Conservation (phyloP, 23 tunicate genomes). For the Phallusia fumigata region DNA sequence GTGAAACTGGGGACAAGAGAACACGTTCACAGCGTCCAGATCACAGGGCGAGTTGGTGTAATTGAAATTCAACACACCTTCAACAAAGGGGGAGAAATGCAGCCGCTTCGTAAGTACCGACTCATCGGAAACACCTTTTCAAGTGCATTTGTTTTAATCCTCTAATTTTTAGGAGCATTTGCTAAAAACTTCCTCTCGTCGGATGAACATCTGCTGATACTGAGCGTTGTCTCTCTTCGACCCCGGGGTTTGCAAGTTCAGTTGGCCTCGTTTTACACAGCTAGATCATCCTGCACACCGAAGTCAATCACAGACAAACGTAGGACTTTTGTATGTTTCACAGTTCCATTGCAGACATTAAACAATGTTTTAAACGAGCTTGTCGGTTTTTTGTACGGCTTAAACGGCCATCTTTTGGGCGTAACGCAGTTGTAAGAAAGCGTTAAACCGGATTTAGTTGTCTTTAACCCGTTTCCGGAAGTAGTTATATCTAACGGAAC, state of each 20-base stretch:
- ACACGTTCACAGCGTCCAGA: background rate
- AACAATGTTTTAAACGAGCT: no score
- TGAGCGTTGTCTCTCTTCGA: conserved; percentile 12
- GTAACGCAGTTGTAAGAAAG: no score
- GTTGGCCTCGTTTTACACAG: conserved; percentile 13
- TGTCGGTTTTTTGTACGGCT: no score
- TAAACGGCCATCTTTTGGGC: no score
- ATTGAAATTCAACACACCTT: conserved; percentile 1
- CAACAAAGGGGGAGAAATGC: background rate
- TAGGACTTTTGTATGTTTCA: background rate
- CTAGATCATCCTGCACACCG: conserved; percentile 28
- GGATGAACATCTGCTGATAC: background rate
- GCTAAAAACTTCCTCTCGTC: conserved; percentile 28
- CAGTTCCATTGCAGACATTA: no score
- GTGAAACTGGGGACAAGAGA: background rate
- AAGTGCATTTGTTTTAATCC: no score
- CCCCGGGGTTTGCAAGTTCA: conserved; percentile 3
- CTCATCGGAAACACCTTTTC: no score
- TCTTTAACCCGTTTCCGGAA: no score
- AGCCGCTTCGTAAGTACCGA: background rate
- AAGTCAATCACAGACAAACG: conserved; percentile 4
- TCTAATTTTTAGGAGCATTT: background rate
- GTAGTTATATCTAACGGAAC: no score
- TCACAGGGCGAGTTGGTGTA: background rate
- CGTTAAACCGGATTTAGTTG: no score